Evolutionary conservation across 2,888 invertebrate genomes (phyloP).

Genomic region (Mesochorus sp.): DNA sequence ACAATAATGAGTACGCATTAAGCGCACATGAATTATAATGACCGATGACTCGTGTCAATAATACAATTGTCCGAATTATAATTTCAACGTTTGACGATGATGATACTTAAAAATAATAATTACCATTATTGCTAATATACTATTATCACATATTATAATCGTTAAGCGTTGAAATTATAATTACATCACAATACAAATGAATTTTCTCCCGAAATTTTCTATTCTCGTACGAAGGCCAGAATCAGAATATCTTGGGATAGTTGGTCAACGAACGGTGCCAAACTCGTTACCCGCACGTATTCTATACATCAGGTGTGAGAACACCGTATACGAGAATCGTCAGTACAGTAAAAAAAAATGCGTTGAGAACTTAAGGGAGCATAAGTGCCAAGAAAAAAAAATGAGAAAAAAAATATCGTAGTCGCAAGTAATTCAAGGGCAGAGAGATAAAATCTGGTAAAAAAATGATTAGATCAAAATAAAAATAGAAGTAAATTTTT

Average conservation of each 20-base stretch:
- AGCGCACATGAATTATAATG: neutral
- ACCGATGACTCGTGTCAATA: neutral
- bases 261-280: conserved; percentile 3
- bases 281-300: neutral
- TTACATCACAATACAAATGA: conserved; percentile 13
- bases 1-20: neutral
- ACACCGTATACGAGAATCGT: neutral
- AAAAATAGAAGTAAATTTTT: no score
- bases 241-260: neutral
- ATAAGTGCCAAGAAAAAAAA: neutral
- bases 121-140: neutral
- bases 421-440: no score
- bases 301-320: neutral
- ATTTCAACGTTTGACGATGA: neutral
- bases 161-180: conserved; percentile 16
- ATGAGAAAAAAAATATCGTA: no score
- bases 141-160: conserved; percentile 26
- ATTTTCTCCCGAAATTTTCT: conserved; percentile 21
- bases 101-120: neutral
- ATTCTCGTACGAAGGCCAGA: conserved; percentile 44
- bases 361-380: neutral
- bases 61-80: neutral
- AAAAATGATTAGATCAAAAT: no score
- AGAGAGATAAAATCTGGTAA: no score
- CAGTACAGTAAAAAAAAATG: neutral